Conservation (phyloP, 2,888 invertebrate genomes). For the Achlya flavicornis region DNA sequence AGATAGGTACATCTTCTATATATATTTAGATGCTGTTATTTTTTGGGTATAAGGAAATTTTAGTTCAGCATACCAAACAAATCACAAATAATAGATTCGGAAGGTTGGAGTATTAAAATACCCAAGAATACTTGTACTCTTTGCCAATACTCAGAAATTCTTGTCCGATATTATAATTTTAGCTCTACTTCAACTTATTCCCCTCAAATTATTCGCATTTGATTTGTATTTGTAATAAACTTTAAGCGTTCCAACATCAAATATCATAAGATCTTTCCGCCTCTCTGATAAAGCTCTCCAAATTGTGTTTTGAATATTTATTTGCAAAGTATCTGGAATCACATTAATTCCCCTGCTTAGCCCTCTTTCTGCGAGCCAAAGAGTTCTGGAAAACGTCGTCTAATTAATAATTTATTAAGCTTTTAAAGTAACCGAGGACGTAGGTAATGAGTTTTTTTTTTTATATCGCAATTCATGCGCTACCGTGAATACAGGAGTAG, state of each 20-base stretch:
- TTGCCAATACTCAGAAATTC: background rate
- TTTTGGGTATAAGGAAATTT: background rate
- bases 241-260: constrained; percentile 5
- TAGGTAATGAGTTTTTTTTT: constrained; percentile 54
- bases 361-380: constrained; percentile 43
- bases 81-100: too few species aligned
- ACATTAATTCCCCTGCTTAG: constrained; percentile 45
- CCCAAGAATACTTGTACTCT: background rate
- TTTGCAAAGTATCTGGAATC: constrained; percentile 49
- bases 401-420: constrained; percentile 73
- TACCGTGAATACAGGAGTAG: constrained; percentile 49
- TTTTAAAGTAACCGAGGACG: constrained; percentile 56
- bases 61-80: too few species aligned
- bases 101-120: too few species aligned
- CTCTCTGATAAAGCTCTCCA: constrained; percentile 26
- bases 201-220: background rate
- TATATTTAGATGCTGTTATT: background rate
- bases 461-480: constrained; percentile 42
- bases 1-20: background rate
- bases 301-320: constrained; percentile 54
- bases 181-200: background rate
- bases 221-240: constrained; percentile 3
- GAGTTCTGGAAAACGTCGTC: constrained; percentile 55
- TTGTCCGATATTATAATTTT: background rate
- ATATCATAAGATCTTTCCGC: constrained; percentile 18